Conservation (phyloP, 1,140 invertebrate species). For the Plectrocnemia conspersa region DNA sequence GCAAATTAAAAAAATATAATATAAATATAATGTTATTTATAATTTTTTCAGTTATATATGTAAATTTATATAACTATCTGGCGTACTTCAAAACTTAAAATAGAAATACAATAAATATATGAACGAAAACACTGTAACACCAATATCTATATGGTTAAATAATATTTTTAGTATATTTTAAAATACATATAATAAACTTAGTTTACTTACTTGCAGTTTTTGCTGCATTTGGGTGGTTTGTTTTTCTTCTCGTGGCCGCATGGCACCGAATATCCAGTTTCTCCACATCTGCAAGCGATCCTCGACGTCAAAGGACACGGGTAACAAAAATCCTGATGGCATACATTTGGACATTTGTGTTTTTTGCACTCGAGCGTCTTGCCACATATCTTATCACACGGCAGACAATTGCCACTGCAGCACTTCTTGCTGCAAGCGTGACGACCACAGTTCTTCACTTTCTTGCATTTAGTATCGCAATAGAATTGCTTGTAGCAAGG, state of each 20-base stretch:
- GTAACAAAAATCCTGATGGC: conserved; percentile 86
- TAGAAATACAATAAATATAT: neutral
- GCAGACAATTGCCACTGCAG: conserved; percentile 77
- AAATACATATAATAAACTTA: too few species aligned
- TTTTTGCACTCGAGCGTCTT: conserved; percentile 77
- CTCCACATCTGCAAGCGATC: conserved; percentile 78
- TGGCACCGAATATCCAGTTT: conserved; percentile 73
- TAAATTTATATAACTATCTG: too few species aligned
- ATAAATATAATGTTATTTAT: too few species aligned
- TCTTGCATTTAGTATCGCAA: conserved; percentile 87
- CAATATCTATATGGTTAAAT: neutral
- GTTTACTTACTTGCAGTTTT: conserved; percentile 61
- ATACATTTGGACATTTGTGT: conserved; percentile 82
- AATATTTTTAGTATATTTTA: too few species aligned
- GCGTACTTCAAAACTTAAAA: too few species aligned
- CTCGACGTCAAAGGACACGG: conserved; percentile 76
- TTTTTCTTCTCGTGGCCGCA: conserved; percentile 77
- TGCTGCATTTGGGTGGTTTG: conserved; percentile 71
- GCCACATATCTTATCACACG: conserved; percentile 84
- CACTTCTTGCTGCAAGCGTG: conserved; percentile 89
- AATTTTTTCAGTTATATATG: too few species aligned
- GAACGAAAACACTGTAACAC: neutral
- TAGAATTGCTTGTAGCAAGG: conserved; percentile 83
- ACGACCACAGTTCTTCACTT: conserved; percentile 73
- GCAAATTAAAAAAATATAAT: too few species aligned